Evolutionary conservation across 2,797 vertebrate genomes (phyloP).

Genomic region (Chromis chromis): DNA sequence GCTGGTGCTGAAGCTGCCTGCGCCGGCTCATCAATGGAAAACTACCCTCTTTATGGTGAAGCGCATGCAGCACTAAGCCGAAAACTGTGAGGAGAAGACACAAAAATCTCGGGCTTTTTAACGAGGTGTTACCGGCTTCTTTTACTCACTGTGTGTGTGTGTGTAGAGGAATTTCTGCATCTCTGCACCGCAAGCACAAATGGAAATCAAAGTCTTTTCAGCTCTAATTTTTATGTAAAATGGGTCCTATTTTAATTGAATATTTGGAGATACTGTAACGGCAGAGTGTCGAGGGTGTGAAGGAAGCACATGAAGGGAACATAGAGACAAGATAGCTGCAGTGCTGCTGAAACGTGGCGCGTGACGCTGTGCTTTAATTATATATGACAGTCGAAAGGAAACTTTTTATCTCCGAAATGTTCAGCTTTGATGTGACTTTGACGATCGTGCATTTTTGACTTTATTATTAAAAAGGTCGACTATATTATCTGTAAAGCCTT

Average conservation of each 20-base stretch:
- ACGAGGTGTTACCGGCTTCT: conserved; percentile 44
- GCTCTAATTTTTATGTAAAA: conserved; percentile 64
- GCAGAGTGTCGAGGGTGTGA: conserved; percentile 38
- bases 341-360: conserved; percentile 31
- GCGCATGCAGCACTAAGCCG: conserved; percentile 72
- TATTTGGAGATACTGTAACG: conserved; percentile 41
- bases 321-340: conserved; percentile 37
- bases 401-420: conserved; percentile 17
- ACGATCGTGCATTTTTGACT: not conserved
- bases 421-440: conserved; percentile 26
- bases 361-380: conserved; percentile 36
- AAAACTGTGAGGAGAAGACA: conserved; percentile 65
- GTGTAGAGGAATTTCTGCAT: conserved; percentile 69
- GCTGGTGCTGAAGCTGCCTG: conserved; percentile 73
- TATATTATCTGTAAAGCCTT: not conserved
- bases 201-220: conserved; percentile 79
- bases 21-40: conserved; percentile 81
- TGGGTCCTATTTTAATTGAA: conserved; percentile 69
- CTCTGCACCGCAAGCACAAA: conserved; percentile 73
- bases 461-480: not conserved
- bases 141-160: conserved; percentile 23
- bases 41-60: conserved; percentile 75
- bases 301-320: conserved; percentile 39
- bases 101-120: conserved; percentile 65
- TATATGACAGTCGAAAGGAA: conserved; percentile 39